Evolutionary conservation across 1,140 invertebrate genomes (phyloP).

Genomic region (Homalodisca vitripennis): DNA sequence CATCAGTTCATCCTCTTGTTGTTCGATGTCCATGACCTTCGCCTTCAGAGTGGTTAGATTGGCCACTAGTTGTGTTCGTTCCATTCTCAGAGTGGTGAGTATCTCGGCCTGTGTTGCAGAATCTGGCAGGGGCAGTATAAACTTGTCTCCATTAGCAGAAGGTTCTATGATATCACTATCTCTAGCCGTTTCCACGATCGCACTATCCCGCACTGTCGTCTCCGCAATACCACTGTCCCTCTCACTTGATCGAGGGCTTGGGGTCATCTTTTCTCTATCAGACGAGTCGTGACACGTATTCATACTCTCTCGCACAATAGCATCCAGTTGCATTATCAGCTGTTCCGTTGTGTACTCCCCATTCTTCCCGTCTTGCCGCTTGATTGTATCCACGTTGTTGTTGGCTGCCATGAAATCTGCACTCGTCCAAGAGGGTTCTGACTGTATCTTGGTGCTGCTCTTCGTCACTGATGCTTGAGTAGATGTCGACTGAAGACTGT

Average conservation of each 20-base stretch:
- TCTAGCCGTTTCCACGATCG: background rate
- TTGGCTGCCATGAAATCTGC: conserved; percentile 20
- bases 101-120: conserved; percentile 50
- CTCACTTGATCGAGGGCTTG: conserved; percentile 23
- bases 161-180: background rate
- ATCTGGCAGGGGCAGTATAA: conserved; percentile 41
- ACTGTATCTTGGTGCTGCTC: background rate
- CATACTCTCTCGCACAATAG: conserved; percentile 43
- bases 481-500: background rate
- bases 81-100: conserved; percentile 54
- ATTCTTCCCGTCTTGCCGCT: conserved; percentile 18
- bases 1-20: conserved; percentile 78
- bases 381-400: conserved; percentile 6
- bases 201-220: background rate
- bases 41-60: conserved; percentile 66
- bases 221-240: conserved; percentile 5
- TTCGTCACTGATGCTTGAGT: background rate
- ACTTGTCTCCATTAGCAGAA: conserved; percentile 33
- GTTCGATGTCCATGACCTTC: conserved; percentile 75
- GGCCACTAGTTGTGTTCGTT: conserved; percentile 55
- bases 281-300: conserved; percentile 1
- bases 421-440: conserved; percentile 36
- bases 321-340: conserved; percentile 30
- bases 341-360: conserved; percentile 30
- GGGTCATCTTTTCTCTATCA: conserved; percentile 15